A percentile compares a stretch with the other conserved stretches of the same genome.
Evolutionary conservation across 2,797 vertebrate genomes (phyloP).

Genomic region (Taeniopygia guttata): DNA sequence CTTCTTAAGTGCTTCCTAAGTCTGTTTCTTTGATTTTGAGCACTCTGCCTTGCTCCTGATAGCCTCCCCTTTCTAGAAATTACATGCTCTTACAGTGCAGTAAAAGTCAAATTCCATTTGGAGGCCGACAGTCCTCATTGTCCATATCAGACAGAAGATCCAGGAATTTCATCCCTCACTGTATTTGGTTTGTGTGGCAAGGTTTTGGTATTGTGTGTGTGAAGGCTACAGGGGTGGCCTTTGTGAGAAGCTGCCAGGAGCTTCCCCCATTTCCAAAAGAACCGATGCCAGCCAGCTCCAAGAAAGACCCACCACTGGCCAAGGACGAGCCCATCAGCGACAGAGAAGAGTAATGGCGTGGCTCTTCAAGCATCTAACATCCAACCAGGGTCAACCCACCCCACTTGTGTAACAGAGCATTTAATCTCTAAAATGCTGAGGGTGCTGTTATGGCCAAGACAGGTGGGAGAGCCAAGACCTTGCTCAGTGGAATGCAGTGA

Average conservation of each 20-base stretch:
- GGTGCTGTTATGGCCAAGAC: not conserved
- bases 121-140: rapidly evolving
- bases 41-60: not conserved
- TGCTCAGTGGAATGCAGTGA: not conserved
- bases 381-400: not conserved
- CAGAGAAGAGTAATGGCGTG: rapidly evolving
- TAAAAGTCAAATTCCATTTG: not conserved
- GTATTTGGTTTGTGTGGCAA: not conserved
- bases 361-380: not conserved
- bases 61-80: not conserved
- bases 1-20: not conserved
- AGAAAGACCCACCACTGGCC: not conserved
- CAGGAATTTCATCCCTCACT: not conserved
- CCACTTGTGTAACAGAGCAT: not conserved
- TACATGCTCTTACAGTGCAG: not conserved
- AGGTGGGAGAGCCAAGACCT: not conserved
- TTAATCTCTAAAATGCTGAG: not conserved
- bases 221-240: not conserved
- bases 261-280: not conserved
- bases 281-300: not conserved
- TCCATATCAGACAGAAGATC: not conserved
- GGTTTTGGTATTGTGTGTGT: not conserved
- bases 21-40: not conserved
- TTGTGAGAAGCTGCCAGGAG: not conserved
- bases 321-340: rapidly evolving